Base-by-base conservation (phyloP, 2,888 invertebrate species). In the Embidobia sp. region DNA sequence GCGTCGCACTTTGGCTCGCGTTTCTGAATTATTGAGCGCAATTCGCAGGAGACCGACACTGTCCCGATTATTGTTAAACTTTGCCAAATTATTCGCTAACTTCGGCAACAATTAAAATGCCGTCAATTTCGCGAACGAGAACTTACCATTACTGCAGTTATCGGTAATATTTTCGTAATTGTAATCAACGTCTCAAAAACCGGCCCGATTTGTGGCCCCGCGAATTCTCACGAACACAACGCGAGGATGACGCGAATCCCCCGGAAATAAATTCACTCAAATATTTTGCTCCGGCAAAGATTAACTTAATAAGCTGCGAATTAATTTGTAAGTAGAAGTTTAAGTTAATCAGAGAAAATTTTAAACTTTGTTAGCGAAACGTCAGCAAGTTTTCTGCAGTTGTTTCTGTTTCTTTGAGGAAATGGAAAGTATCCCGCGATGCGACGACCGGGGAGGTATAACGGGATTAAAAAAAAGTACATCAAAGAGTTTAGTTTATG, bases 61-160 rank as follows among this genome's bases (percentile, higher is more conserved):
- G 26, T 22, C 51, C 18, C 61, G 35, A 61, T 72, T 72, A 63
- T 72, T 72, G 70, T 53, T 51, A 31, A 70, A 70, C 69, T 70
- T 70, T 59, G 15, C n/a, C 33, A 26, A 31, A 29, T 57, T 48
- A 57, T 67, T 55, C 35, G 57, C 33, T 11, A 69, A 69, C 37
- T 70, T 61, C 8, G 40, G 44, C 26, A 40, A 35, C 59, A 59
- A 70, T 70, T 70, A 70, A 70, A 70, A 61, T 48, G 27, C 59
- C 51, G 31, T 70, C 51, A 42, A 51, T 70, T 70, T 37, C 11
- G 40, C 19, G 19, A 66, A 53, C 42, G 16, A 51, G 48, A 15
- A 66, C 6, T 51, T 42, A 64, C 15, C 31, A 31, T 42, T 51
- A 53, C 44, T 33, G 26, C 53, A 11, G 16, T 44, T 66, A 53